These are phyloP conservation scores for Pristionchus entomophagus DNA, from an alignment of 2,888 invertebrate genomes.

Conservation along the genomic window DNA sequence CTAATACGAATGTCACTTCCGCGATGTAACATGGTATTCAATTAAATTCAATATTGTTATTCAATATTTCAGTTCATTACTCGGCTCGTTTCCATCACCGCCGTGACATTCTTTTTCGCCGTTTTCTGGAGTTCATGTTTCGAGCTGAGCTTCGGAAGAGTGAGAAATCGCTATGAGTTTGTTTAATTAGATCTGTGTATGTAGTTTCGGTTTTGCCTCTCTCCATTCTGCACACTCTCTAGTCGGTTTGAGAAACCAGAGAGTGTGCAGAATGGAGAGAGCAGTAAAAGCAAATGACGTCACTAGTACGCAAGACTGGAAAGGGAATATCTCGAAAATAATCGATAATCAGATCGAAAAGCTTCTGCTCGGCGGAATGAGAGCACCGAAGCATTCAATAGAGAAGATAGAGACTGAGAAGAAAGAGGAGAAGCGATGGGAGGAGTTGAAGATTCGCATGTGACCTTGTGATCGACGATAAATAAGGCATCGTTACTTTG, in stretches of 20 bases:
- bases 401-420: not conserved
- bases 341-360: not conserved
- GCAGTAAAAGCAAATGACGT: too few species aligned
- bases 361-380: not conserved
- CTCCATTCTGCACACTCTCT: too few species aligned
- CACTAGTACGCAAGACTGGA: too few species aligned
- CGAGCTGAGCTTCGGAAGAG: constrained; percentile 32
- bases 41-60: not conserved
- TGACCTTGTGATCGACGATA: too few species aligned
- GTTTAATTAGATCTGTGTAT: too few species aligned
- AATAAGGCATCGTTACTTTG: too few species aligned
- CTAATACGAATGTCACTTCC: too few species aligned
- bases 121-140: constrained; percentile 35
- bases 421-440: not conserved
- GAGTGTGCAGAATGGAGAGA: too few species aligned
- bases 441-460: too few species aligned
- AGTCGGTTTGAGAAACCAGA: too few species aligned
- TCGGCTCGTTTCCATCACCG: not conserved
- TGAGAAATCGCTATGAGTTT: not conserved
- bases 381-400: not conserved
- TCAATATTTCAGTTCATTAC: not conserved
- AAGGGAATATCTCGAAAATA: too few species aligned
- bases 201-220: not conserved
- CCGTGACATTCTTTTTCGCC: not conserved
- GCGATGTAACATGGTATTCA: too few species aligned